Conservation (phyloP, 2,888 invertebrate species). For the Philhelius pedissequus region DNA sequence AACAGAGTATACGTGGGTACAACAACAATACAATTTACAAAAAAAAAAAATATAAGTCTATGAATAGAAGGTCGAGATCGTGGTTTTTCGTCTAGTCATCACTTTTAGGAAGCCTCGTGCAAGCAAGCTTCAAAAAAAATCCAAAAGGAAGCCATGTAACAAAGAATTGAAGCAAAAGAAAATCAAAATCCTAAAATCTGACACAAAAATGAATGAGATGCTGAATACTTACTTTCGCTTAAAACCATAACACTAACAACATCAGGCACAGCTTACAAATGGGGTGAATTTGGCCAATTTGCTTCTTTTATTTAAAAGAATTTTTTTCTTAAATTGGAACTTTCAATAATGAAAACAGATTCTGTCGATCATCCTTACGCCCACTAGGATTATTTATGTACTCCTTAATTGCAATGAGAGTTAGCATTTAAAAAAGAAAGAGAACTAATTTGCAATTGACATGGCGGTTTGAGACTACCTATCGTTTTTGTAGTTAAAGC, state of each 20-base stretch:
- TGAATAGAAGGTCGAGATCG: slow-evolving; percentile 42
- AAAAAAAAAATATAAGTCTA: not conserved
- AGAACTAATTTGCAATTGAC: no score
- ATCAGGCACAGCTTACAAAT: not conserved
- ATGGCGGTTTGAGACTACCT: no score
- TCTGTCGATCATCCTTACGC: no score
- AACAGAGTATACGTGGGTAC: not conserved
- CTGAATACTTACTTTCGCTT: slow-evolving; percentile 45
- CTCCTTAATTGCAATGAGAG: no score
- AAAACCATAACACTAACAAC: slow-evolving; percentile 30
- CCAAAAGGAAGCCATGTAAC: slow-evolving; percentile 2
- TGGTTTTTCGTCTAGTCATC: slow-evolving; percentile 9
- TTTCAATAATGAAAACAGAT: not conserved
- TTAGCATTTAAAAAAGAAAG: no score
- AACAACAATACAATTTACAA: not conserved
- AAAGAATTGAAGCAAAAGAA: slow-evolving; percentile 10
- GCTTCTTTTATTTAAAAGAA: no score
- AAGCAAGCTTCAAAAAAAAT: slow-evolving; percentile 22
- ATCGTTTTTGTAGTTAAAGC: no score
- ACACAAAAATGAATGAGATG: slow-evolving; percentile 55
- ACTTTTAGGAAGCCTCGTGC: slow-evolving; percentile 33
- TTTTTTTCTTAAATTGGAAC: no score
- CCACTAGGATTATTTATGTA: no score
- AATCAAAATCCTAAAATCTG: slow-evolving; percentile 54
- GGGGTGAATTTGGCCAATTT: not conserved